Conservation (phyloP, 2,113 vertebrate genomes). For the Elephas maximus region DNA sequence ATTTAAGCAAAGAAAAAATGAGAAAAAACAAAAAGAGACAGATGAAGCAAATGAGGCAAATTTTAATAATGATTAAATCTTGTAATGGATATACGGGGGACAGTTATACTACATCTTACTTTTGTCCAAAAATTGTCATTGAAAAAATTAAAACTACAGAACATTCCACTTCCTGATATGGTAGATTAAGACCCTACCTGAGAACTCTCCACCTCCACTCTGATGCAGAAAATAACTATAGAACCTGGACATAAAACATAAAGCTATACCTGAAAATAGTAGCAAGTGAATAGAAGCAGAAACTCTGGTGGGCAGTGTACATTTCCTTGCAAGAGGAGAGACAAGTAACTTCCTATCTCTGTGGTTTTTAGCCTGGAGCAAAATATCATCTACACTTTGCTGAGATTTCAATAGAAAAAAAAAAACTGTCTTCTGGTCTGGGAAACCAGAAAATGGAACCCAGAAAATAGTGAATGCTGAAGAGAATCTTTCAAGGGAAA, state of each 20-base stretch:
- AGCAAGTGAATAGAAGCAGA: neutral
- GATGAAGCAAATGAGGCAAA: neutral
- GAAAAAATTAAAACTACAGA: neutral
- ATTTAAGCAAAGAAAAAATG: neutral
- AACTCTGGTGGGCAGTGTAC: neutral
- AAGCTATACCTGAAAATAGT: neutral
- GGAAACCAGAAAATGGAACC: neutral
- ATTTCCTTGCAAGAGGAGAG: neutral
- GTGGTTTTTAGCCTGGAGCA: neutral
- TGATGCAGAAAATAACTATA: constrained; percentile 13
- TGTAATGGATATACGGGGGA: neutral
- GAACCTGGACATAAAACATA: neutral
- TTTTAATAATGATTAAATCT: neutral
- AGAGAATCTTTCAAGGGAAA: neutral
- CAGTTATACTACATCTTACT: neutral
- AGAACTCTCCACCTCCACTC: neutral
- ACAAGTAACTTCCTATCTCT: neutral
- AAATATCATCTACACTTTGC: neutral
- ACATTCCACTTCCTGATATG: neutral
- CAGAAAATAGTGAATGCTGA: neutral
- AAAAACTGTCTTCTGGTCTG: neutral
- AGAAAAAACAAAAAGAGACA: neutral
- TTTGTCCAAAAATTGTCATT: constrained; percentile 1
- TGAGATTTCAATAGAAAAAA: neutral
- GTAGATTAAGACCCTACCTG: neutral